phyloP scores from a whole-genome alignment of 2,113 vertebrate genomes.

The Hippotragus niger region DNA sequence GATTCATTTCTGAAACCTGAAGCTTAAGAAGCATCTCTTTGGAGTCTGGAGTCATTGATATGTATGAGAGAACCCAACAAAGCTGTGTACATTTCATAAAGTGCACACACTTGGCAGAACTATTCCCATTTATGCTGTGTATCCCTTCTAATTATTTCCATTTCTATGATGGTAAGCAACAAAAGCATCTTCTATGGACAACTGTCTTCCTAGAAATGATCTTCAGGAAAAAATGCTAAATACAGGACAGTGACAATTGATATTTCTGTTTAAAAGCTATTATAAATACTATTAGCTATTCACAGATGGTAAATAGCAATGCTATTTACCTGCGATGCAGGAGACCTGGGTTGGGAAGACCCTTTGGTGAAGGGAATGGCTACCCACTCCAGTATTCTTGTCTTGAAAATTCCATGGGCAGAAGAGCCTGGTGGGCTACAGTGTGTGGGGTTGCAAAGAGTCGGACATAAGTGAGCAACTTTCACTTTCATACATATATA shows the following conservation, averaged over 20 bases:
- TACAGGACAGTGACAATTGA: background rate
- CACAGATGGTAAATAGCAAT: background rate
- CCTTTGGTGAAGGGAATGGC: background rate
- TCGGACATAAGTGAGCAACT: background rate
- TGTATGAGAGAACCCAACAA: background rate
- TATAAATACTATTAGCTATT: background rate
- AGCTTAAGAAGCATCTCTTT: background rate
- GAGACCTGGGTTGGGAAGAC: background rate
- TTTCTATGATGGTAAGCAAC: background rate
- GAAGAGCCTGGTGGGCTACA: background rate
- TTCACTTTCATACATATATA: background rate
- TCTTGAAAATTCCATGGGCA: background rate
- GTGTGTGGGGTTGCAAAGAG: background rate
- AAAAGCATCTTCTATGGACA: background rate
- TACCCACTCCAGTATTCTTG: background rate
- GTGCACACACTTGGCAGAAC: background rate
- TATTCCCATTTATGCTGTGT: background rate
- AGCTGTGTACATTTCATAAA: background rate
- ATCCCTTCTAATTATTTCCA: background rate
- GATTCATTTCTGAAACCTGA: background rate
- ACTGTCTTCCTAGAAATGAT: background rate
- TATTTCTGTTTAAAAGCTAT: background rate
- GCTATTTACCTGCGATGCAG: background rate
- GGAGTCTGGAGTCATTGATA: background rate
- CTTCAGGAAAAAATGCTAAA: background rate